A percentile compares a stretch with the other conserved stretches of the same genome.
phyloP scores from a whole-genome alignment of 2,797 vertebrate species.

The Botia almorhae region DNA sequence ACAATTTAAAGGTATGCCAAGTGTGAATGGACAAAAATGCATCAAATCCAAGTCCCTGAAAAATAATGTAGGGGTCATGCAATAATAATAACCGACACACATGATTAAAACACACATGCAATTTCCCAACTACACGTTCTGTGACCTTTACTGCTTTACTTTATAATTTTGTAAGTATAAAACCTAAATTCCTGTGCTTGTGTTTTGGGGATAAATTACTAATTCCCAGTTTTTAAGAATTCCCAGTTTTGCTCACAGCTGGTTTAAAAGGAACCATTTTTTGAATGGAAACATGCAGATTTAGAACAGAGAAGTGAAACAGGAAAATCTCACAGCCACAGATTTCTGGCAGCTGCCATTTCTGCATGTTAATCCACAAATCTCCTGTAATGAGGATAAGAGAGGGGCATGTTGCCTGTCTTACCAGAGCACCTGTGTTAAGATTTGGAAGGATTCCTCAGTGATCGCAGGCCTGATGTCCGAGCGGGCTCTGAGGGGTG shows the following conservation, averaged over 20 bases:
- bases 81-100: conserved; percentile 3
- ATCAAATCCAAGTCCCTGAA: conserved; percentile 22
- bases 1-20: conserved; percentile 15
- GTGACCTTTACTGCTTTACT: background rate
- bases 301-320: conserved; percentile 15
- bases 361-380: conserved; percentile 80
- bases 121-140: background rate
- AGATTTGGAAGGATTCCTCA: conserved; percentile 67
- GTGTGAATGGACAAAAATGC: background rate
- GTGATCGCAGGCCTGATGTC: conserved; percentile 65
- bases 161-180: background rate
- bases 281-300: conserved; percentile 7
- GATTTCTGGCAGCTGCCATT: conserved; percentile 69
- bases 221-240: background rate
- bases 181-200: background rate
- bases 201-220: background rate
- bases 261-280: conserved; percentile 31
- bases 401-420: conserved; percentile 72
- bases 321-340: conserved; percentile 57
- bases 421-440: conserved; percentile 75
- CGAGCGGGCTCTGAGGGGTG: conserved; percentile 37
- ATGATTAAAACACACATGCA: conserved; percentile 52
- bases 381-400: conserved; percentile 84
- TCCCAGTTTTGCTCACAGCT: background rate
- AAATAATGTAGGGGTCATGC: conserved; percentile 61